Evolutionary conservation across 2,113 vertebrate genomes (phyloP).

Genomic region (Furnarius figulus): DNA sequence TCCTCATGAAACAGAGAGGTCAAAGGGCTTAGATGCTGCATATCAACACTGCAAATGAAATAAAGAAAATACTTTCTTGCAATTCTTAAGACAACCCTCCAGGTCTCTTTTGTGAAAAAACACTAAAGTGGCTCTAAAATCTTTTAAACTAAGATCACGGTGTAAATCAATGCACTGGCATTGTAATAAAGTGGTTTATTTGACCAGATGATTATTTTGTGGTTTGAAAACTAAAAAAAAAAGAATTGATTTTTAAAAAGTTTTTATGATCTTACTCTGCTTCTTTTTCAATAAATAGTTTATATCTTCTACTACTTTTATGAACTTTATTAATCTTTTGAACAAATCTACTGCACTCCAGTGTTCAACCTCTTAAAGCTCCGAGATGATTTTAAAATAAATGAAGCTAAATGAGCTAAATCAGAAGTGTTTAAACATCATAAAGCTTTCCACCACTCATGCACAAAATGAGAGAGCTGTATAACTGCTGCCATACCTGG

Average conservation of each 20-base stretch:
- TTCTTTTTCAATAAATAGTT: not conserved
- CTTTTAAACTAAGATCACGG: not conserved
- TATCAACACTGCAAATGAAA: not conserved
- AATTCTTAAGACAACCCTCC: not conserved
- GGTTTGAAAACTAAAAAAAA: conserved; percentile 48
- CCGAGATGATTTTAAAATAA: not conserved
- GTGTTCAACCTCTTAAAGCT: not conserved
- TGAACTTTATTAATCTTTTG: conserved; percentile 7
- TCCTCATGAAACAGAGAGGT: not conserved
- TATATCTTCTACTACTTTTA: not conserved
- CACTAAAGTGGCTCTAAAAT: not conserved
- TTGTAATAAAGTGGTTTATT: conserved; percentile 30
- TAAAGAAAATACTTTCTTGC: not conserved
- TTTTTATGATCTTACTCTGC: conserved; percentile 19
- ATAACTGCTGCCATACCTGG: not conserved
- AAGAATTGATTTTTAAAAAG: conserved; percentile 17
- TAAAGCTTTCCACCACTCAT: not conserved
- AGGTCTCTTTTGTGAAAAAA: not conserved
- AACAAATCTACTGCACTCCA: not conserved
- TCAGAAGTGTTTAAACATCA: not conserved
- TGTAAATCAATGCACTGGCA: conserved; percentile 25
- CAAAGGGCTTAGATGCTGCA: not conserved
- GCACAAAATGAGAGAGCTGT: not conserved
- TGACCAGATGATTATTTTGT: not conserved
- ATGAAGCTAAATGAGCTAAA: not conserved